These are phyloP conservation scores for Marasmarcha lunaedactyla DNA, from an alignment of 2,888 invertebrate species.

Conservation along the genomic window DNA sequence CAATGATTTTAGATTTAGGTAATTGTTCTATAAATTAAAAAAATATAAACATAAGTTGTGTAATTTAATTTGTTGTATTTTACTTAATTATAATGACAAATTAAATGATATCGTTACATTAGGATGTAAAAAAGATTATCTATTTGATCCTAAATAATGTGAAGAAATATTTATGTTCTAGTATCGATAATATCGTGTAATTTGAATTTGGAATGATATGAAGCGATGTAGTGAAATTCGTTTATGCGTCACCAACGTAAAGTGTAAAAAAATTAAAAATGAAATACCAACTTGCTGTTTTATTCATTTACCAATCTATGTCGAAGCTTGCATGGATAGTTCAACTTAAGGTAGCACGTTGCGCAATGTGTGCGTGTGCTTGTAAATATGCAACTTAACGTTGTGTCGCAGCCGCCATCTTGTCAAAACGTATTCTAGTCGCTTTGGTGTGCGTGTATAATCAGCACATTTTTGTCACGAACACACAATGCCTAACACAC, in stretches of 20 bases:
- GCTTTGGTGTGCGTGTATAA: no score
- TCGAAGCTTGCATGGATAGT: no score
- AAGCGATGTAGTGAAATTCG: constrained; percentile 67
- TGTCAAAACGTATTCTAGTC: no score
- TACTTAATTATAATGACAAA: constrained; percentile 64
- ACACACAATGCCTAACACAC: no score
- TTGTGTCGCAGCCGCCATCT: no score
- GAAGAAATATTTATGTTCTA: constrained; percentile 70
- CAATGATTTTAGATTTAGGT: constrained; percentile 50
- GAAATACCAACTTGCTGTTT: constrained; percentile 38
- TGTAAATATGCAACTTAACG: no score
- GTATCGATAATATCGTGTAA: constrained; percentile 65
- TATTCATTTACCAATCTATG: constrained; percentile 12
- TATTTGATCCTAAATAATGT: constrained; percentile 69
- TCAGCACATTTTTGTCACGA: no score
- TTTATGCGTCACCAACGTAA: constrained; percentile 66
- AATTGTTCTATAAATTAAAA: constrained; percentile 59
- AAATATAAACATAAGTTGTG: constrained; percentile 59
- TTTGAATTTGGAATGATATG: constrained; percentile 50
- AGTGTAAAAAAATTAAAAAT: constrained; percentile 63
- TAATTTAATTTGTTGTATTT: constrained; percentile 68
- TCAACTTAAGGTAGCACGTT: no score
- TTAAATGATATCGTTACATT: constrained; percentile 67
- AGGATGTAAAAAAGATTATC: constrained; percentile 70
- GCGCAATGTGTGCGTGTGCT: no score